A percentile compares a stretch with the other conserved stretches of the same genome.
phyloP scores from a whole-genome alignment of 2,888 invertebrate genomes.

The Polylopha cassiicola region DNA sequence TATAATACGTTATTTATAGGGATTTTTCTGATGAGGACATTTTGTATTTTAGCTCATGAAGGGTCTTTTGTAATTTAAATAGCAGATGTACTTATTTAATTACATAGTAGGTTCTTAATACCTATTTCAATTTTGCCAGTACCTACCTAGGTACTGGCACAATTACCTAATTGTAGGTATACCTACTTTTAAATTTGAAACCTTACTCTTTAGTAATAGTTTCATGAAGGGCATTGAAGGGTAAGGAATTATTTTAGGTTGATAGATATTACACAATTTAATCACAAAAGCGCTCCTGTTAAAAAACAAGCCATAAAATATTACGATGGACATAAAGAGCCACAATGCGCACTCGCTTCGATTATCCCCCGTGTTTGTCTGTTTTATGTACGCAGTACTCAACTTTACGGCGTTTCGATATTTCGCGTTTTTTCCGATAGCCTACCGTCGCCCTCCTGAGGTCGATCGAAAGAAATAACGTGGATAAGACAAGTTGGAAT shows the following conservation, averaged over 20 bases:
- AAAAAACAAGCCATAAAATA: slow-evolving; percentile 68
- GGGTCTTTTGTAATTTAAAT: slow-evolving; percentile 7
- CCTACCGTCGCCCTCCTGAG: slow-evolving; percentile 41
- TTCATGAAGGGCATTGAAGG: background rate
- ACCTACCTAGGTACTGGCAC: no score
- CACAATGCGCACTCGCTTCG: slow-evolving; percentile 71
- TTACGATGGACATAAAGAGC: slow-evolving; percentile 68
- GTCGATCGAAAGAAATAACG: slow-evolving; percentile 27
- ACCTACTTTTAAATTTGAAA: no score
- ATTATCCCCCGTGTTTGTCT: slow-evolving; percentile 71
- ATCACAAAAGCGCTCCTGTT: slow-evolving; percentile 50
- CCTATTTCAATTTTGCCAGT: no score
- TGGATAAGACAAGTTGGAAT: slow-evolving; percentile 49
- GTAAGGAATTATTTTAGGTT: background rate
- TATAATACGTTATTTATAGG: slow-evolving; percentile 63
- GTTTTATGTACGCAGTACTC: slow-evolving; percentile 64
- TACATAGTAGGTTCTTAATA: no score
- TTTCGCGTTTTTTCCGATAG: slow-evolving; percentile 60
- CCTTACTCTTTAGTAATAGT: slow-evolving; percentile 7
- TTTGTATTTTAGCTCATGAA: slow-evolving; percentile 42
- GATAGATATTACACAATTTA: slow-evolving; percentile 16
- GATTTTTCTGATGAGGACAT: slow-evolving; percentile 45
- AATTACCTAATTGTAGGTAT: no score
- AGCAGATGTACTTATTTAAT: slow-evolving; percentile 19
- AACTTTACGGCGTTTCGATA: slow-evolving; percentile 71